Percentiles rank a stretch among this genome's conserved stretches.
phyloP scores from a whole-genome alignment of 2,797 vertebrate species.

The Staurois parvus region DNA sequence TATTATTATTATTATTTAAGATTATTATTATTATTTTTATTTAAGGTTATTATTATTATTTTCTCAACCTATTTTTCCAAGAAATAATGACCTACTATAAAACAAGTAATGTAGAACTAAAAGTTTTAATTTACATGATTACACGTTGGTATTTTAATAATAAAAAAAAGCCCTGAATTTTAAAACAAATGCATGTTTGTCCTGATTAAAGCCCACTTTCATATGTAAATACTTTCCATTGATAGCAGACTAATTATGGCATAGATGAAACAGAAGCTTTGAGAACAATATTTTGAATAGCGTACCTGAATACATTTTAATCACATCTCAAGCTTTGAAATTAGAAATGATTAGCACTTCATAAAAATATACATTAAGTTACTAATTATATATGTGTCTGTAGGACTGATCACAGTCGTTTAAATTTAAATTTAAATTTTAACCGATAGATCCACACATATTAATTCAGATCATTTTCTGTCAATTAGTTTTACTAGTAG shows the following conservation, averaged over 20 bases:
- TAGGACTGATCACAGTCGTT: neutral
- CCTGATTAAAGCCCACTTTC: constrained; percentile 62
- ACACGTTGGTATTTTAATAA: constrained; percentile 27
- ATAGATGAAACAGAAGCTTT: constrained; percentile 34
- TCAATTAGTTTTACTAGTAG: neutral
- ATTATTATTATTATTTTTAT: too few relatives aligned
- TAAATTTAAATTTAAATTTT: neutral
- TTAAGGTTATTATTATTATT: too few relatives aligned
- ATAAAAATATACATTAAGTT: constrained; percentile 36
- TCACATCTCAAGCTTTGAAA: constrained; percentile 38
- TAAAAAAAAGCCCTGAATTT: constrained; percentile 3
- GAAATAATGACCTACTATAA: constrained; percentile 27
- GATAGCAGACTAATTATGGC: constrained; percentile 47
- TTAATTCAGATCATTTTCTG: neutral
- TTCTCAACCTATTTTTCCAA: neutral
- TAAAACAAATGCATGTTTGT: constrained; percentile 59
- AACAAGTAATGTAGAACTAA: neutral
- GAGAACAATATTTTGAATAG: constrained; percentile 46
- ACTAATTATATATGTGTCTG: constrained; percentile 19
- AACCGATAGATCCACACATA: neutral
- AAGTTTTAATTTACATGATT: constrained; percentile 41
- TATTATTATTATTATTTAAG: too few relatives aligned
- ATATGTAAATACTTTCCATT: constrained; percentile 63
- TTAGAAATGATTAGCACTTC: constrained; percentile 35
- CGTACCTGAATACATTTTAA: constrained; percentile 50